A percentile compares a stretch with the other conserved stretches of the same genome.
phyloP scores from a whole-genome alignment of 2,113 vertebrate species.

The Halcyon malimbica region DNA sequence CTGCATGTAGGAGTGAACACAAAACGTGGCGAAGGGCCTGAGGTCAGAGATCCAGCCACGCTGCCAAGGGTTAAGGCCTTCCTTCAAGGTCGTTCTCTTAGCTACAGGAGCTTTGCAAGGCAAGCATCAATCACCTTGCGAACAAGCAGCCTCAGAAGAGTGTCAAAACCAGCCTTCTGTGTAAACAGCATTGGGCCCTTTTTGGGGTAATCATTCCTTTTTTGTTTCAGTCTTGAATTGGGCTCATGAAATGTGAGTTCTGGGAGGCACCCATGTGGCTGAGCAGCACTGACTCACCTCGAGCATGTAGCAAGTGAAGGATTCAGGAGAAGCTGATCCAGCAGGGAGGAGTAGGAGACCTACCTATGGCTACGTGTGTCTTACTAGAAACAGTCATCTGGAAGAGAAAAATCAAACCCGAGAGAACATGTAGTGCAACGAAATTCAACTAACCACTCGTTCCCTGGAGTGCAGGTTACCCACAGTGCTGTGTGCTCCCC shows the following conservation, averaged over 20 bases:
- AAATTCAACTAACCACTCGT: background rate
- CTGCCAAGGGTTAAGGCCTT: background rate
- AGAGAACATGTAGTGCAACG: background rate
- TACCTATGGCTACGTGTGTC: background rate
- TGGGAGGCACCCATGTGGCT: background rate
- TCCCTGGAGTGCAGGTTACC: background rate
- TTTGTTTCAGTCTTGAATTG: background rate
- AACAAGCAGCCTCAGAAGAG: background rate
- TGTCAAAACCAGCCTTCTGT: background rate
- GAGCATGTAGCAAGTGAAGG: background rate
- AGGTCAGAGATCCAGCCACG: background rate
- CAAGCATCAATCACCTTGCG: background rate
- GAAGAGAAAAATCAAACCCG: background rate
- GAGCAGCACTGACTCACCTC: background rate
- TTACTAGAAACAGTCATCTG: background rate
- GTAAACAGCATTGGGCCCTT: background rate
- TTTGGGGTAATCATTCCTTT: background rate
- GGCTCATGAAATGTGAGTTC: background rate
- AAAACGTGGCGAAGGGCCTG: background rate
- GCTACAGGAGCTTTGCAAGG: background rate
- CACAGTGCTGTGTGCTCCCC: background rate
- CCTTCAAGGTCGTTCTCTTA: background rate
- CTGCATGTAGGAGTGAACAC: background rate
- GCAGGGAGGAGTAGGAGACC: background rate
- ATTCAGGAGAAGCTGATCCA: background rate